Conservation (phyloP, 2,888 invertebrate species). For the Meliscaeva auricollis region DNA sequence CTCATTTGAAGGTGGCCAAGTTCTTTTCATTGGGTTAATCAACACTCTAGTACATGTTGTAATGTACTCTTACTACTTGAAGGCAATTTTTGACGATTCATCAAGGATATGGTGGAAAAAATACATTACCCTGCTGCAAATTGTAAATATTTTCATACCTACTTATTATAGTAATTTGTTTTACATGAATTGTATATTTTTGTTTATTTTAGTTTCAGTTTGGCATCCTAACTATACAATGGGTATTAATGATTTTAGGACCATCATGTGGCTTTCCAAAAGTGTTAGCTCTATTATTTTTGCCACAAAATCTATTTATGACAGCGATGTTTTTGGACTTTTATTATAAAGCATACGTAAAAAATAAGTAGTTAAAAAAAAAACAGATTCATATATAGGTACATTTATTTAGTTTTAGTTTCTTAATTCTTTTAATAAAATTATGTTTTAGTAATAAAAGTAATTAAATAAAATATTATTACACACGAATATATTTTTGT, state of each 20-base stretch:
- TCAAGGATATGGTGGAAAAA: constrained; percentile 83
- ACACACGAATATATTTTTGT: too few species aligned
- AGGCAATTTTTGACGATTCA: constrained; percentile 80
- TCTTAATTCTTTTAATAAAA: neutral
- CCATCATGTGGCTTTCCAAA: constrained; percentile 52
- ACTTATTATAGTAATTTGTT: too few species aligned
- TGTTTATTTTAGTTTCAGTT: constrained; percentile 40
- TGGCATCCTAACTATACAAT: constrained; percentile 28
- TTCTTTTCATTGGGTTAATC: constrained; percentile 81
- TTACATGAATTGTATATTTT: neutral
- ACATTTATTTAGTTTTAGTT: neutral
- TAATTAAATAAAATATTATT: too few species aligned
- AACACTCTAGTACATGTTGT: constrained; percentile 82
- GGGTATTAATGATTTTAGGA: constrained; percentile 30
- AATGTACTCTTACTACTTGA: constrained; percentile 83
- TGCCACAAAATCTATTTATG: constrained; percentile 52
- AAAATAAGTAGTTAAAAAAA: constrained; percentile 7
- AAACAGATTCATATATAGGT: neutral
- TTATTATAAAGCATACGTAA: constrained; percentile 49
- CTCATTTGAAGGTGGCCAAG: constrained; percentile 79
- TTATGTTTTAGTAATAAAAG: too few species aligned
- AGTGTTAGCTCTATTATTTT: neutral
- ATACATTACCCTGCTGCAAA: constrained; percentile 80
- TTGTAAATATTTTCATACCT: constrained; percentile 43
- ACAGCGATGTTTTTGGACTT: constrained; percentile 43